Evolutionary conservation across 2,888 invertebrate species (phyloP), one percentile per base, ranked within the genome.

Genomic region (Drosophila percnosoma): DNA sequence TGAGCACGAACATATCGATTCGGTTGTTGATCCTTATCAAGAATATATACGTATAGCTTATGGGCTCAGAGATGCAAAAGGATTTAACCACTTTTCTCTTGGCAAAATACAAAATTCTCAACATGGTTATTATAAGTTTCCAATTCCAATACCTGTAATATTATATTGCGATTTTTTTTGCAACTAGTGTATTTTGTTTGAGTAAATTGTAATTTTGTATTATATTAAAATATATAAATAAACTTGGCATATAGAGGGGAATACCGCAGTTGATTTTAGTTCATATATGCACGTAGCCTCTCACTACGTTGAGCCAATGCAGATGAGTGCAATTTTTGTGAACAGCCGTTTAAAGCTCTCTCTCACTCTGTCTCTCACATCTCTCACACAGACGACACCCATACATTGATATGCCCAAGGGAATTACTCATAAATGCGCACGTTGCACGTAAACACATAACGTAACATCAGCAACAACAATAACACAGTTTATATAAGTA

Each of bases 401-500:
- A 55, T 13, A 13, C 29, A n/a, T 29, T 24, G 15, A 36, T 36
- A 24, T 54, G 34, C 4, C 54, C 51, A 57, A 68, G 59, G 66
- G 65, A 64, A 65, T 34, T 36, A 54, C 58, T 63, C 42, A 62
- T 45, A 49, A 38, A 59, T 55, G 33, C 55, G 57, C 63, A 78
- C 57, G 40, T 42, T 55, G 11, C 51, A 69, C 49, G 75, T 66
- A 74, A 70, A 79, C 54, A 71, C 36, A 67, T 75, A 71, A 67
- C 63, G 80, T 71, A 77, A 58, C 59, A 36, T 11, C 24, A 51
- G 24, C 68, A 63, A 55, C 52, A 53, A 57, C 53, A 24, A 34
- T 38, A 40, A 34, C 18, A 58, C 34, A 36, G 57, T 68, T 78
- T 79, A 81, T 67, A 70, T 81, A 81, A 81, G 78, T 64, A 24